Evolutionary conservation across 2,113 vertebrate genomes (phyloP).

Genomic region (Hepsetus odoe): DNA sequence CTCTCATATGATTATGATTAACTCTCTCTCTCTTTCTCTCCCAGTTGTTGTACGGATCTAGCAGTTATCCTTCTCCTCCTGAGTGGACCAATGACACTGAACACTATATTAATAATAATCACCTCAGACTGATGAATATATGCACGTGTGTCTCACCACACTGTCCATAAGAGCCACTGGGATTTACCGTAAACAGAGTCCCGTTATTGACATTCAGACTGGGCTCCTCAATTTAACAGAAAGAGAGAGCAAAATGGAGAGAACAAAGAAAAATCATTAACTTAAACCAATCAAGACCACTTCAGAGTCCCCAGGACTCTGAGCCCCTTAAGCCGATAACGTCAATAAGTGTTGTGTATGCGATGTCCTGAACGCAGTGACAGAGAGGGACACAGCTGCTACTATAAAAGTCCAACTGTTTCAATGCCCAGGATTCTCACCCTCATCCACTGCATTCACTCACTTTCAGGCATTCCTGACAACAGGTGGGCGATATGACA

Average conservation of each 20-base stretch:
- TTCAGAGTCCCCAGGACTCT: background rate
- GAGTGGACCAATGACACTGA: too few relatives aligned
- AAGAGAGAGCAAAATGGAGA: constrained; percentile 9
- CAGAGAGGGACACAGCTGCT: constrained; percentile 1
- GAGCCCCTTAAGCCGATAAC: constrained; percentile 26
- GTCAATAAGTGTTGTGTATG: constrained; percentile 44
- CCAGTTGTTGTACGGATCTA: too few relatives aligned
- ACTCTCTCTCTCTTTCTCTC: too few relatives aligned
- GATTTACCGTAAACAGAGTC: background rate
- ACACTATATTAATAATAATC: too few relatives aligned
- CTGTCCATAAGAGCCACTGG: background rate
- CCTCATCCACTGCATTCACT: too few relatives aligned
- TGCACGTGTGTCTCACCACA: background rate
- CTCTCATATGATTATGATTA: too few relatives aligned
- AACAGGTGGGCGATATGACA: too few relatives aligned
- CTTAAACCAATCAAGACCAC: constrained; percentile 40
- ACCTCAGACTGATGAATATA: too few relatives aligned
- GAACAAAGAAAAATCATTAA: constrained; percentile 37
- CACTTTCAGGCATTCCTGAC: too few relatives aligned
- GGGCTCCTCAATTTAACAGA: constrained; percentile 2
- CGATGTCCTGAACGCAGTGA: constrained; percentile 8
- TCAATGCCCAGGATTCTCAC: too few relatives aligned
- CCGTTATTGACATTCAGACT: constrained; percentile 25
- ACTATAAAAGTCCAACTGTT: background rate
- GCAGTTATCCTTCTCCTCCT: too few relatives aligned